These are phyloP conservation scores for Lapara coniferarum DNA, from an alignment of 2,888 invertebrate species.

Conservation along the genomic window DNA sequence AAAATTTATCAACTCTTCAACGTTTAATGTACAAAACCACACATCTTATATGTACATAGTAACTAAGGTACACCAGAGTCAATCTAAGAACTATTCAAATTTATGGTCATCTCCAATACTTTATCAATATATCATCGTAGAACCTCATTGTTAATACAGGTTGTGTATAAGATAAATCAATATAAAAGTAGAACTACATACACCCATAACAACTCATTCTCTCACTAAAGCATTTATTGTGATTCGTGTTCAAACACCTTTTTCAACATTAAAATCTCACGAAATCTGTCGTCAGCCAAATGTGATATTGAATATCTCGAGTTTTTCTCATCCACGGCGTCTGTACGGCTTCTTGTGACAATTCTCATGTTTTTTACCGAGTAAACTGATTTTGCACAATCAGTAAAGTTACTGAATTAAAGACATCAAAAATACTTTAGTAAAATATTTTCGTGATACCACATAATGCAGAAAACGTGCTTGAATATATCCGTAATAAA, in stretches of 20 bases:
- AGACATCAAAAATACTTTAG: not conserved
- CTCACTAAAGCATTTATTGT: not conserved
- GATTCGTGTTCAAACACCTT: not conserved
- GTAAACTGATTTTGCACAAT: conserved; percentile 1
- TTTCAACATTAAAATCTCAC: not conserved
- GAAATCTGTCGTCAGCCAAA: conserved; percentile 7
- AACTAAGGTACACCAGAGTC: too few species aligned
- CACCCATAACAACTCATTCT: too few species aligned
- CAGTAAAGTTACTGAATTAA: not conserved
- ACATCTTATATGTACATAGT: too few species aligned
- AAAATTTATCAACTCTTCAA: not conserved
- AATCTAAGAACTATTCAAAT: too few species aligned
- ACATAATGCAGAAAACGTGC: too few species aligned
- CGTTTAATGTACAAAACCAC: too few species aligned
- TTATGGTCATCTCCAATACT: too few species aligned
- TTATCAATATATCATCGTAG: too few species aligned
- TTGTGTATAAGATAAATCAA: too few species aligned
- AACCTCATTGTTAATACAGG: too few species aligned
- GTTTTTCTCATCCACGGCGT: not conserved
- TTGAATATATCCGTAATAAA: too few species aligned
- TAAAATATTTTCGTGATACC: not conserved
- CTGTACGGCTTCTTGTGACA: conserved; percentile 15
- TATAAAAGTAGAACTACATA: too few species aligned
- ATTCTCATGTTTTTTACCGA: not conserved
- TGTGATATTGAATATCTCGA: conserved; percentile 3